Conservation (phyloP, 2,113 vertebrate genomes). For the Petromus typicus region DNA sequence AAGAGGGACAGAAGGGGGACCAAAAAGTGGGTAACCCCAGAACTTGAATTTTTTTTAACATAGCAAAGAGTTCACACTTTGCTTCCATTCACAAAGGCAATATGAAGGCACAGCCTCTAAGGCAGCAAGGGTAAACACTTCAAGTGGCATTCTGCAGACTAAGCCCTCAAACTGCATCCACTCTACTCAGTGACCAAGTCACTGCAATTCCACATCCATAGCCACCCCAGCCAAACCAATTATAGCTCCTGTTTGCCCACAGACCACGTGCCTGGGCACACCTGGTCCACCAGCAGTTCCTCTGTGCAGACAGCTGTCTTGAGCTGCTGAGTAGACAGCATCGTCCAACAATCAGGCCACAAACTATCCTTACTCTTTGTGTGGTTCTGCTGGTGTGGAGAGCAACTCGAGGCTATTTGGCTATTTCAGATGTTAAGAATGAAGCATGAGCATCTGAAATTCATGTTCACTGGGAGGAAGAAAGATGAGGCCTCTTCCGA, state of each 20-base stretch:
- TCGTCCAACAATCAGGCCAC: neutral
- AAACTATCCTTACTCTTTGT: neutral
- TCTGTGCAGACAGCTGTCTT: neutral
- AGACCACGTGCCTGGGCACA: neutral
- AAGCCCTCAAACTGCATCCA: neutral
- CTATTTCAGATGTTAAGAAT: neutral
- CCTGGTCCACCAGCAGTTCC: neutral
- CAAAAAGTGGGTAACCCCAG: no score
- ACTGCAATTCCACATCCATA: neutral
- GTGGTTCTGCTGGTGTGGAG: neutral
- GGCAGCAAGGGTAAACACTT: neutral
- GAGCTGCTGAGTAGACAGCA: neutral
- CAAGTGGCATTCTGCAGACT: neutral
- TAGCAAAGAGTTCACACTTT: constrained; percentile 67
- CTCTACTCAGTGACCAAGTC: neutral
- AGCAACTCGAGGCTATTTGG: neutral
- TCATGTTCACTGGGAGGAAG: neutral
- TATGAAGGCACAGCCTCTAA: neutral
- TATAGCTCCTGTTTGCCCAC: neutral
- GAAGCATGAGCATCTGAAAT: neutral
- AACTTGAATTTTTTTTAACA: neutral
- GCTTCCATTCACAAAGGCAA: neutral
- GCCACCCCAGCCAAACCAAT: neutral
- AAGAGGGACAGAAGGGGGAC: no score
- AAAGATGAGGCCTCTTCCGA: neutral